A percentile compares a stretch with the other conserved stretches of the same genome.
Evolutionary conservation across 1,140 invertebrate genomes (phyloP).

Genomic region (Drosophila arizonae): DNA sequence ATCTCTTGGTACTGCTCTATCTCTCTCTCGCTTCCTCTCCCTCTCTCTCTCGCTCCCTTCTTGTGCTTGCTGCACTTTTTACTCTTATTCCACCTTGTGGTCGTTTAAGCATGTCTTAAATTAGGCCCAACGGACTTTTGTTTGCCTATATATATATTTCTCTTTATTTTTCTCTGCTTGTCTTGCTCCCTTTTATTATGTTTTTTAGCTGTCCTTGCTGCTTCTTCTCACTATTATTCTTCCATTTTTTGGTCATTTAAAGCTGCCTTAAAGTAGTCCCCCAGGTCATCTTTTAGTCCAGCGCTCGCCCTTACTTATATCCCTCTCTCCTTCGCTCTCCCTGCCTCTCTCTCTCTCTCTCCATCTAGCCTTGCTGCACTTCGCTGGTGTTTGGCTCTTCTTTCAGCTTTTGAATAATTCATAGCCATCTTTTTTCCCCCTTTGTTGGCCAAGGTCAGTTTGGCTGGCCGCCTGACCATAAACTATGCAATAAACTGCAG

Average conservation of each 20-base stretch:
- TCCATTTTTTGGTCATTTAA: neutral
- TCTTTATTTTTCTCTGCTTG: neutral
- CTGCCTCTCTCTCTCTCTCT: neutral
- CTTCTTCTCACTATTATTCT: neutral
- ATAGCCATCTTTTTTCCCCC: constrained; percentile 8
- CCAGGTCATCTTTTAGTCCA: neutral
- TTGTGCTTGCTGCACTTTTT: neutral
- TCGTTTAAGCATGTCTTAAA: neutral
- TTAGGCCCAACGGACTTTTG: neutral
- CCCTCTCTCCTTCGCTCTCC: neutral
- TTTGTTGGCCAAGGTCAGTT: constrained; percentile 25
- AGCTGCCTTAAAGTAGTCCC: neutral
- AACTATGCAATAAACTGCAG: constrained; percentile 49
- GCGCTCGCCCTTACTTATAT: too few relatives aligned
- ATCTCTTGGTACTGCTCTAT: neutral
- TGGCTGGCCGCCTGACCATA: constrained; percentile 20
- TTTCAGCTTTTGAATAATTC: constrained; percentile 33
- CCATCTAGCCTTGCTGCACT: neutral
- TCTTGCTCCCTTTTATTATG: neutral
- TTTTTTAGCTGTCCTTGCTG: neutral
- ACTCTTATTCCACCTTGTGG: neutral
- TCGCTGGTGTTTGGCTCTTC: constrained; percentile 1
- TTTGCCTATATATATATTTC: too few relatives aligned
- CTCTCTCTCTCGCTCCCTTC: neutral
- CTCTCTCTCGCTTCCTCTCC: neutral